Conservation (phyloP, 2,797 vertebrate species). For the Takifugu ocellatus region DNA sequence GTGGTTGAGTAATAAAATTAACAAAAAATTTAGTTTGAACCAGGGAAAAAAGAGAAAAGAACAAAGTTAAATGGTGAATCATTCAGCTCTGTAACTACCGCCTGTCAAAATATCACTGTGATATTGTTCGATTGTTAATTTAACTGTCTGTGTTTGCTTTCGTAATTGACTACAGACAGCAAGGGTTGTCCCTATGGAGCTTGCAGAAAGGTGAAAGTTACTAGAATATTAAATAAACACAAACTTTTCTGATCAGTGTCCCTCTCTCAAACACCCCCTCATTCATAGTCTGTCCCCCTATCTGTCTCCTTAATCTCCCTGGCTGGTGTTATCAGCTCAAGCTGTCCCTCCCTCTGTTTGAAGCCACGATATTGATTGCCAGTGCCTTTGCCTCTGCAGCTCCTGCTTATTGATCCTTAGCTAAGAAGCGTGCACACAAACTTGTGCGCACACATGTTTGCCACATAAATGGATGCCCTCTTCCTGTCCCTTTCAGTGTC, state of each 20-base stretch:
- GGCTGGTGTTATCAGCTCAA: conserved; percentile 62
- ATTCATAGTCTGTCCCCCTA: conserved; percentile 59
- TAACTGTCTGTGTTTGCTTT: conserved; percentile 2
- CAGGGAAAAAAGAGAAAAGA: conserved; percentile 13
- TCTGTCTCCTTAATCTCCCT: conserved; percentile 68
- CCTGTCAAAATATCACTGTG: conserved; percentile 7
- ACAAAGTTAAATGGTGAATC: conserved; percentile 6
- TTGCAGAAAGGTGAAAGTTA: background rate
- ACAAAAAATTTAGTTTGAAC: conserved; percentile 7
- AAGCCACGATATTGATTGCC: conserved; percentile 78
- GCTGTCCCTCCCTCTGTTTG: conserved; percentile 70
- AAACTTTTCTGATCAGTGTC: background rate
- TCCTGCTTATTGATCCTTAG: conserved; percentile 78
- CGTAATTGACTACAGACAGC: background rate
- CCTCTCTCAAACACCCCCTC: conserved; percentile 25
- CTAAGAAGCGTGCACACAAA: conserved; percentile 39
- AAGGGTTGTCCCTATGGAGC: conserved; percentile 1
- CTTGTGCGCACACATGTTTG: conserved; percentile 27
- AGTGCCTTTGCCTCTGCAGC: conserved; percentile 79
- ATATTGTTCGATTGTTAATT: conserved; percentile 8
- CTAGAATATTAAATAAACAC: conserved; percentile 13
- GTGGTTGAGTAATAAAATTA: conserved; percentile 4
- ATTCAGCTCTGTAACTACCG: conserved; percentile 12
- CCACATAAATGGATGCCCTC: conserved; percentile 17
- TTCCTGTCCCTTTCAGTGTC: conserved; percentile 7